A percentile compares a stretch with the other conserved stretches of the same genome.
phyloP scores from a whole-genome alignment of 2,888 invertebrate genomes.

The Drosophila vallismaia region DNA sequence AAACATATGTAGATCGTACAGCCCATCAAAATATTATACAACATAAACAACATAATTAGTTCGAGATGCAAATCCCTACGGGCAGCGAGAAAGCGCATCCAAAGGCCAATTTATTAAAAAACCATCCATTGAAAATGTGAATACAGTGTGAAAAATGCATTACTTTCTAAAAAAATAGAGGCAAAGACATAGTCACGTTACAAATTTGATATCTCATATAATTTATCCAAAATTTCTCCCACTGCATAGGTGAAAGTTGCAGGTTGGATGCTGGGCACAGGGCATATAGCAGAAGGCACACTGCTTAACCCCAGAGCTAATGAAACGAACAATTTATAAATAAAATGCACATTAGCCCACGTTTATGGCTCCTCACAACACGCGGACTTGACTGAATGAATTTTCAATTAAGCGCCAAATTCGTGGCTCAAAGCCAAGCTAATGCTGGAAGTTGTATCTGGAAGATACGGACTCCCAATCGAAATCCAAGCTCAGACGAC shows the following conservation, averaged over 20 bases:
- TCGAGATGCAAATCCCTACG: constrained; percentile 48
- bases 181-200: not conserved
- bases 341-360: constrained; percentile 75
- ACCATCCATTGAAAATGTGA: constrained; percentile 26
- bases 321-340: constrained; percentile 77
- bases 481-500: constrained; percentile 45
- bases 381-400: constrained; percentile 69
- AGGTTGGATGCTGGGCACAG: constrained; percentile 58
- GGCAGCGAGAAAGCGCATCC: constrained; percentile 64
- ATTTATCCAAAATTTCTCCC: not conserved
- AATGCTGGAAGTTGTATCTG: constrained; percentile 22
- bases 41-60: constrained; percentile 74
- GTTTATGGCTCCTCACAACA: constrained; percentile 43
- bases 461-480: constrained; percentile 18
- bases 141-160: not conserved
- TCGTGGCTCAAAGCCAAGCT: constrained; percentile 28
- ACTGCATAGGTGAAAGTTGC: constrained; percentile 62
- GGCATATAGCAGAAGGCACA: constrained; percentile 5
- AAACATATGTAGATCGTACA: constrained; percentile 61
- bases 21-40: constrained; percentile 74
- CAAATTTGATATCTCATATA: no score
- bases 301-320: constrained; percentile 46
- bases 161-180: constrained; percentile 3
- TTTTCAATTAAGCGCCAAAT: constrained; percentile 76
- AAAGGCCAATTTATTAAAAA: constrained; percentile 65